phyloP scores from a whole-genome alignment of 2,113 vertebrate genomes.

The Brachyhypopomus occidentalis region DNA sequence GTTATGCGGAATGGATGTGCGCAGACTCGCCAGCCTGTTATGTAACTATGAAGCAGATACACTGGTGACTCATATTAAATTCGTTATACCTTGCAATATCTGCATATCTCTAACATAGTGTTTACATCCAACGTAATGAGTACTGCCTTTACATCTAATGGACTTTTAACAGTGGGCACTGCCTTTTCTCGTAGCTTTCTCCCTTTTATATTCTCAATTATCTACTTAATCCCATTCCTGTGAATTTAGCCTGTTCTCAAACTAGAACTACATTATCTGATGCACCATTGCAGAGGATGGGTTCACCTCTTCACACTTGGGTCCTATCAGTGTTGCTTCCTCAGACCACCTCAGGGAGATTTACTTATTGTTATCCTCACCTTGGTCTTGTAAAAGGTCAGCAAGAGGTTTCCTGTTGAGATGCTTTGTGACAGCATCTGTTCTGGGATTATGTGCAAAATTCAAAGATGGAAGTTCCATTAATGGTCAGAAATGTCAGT shows the following conservation, averaged over 20 bases:
- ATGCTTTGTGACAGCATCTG: no score
- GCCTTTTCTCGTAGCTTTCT: neutral
- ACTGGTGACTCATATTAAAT: neutral
- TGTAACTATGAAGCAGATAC: conserved; percentile 28
- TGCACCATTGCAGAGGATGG: no score
- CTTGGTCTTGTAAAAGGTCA: no score
- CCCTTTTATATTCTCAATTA: no score
- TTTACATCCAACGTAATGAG: no score
- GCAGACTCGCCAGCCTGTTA: conserved; percentile 44
- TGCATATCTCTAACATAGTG: neutral
- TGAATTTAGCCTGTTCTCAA: no score
- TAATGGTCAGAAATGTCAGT: neutral
- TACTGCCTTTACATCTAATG: no score
- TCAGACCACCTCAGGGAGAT: no score
- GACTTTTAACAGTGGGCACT: neutral
- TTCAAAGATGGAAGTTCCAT: neutral
- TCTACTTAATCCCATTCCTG: neutral
- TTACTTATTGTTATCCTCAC: no score
- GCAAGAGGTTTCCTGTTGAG: no score
- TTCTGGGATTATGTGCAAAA: neutral
- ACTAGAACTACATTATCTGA: neutral
- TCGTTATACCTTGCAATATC: neutral
- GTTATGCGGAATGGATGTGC: conserved; percentile 37
- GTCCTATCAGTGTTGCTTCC: no score
- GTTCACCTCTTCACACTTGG: no score